phyloP scores from a whole-genome alignment of 2,797 vertebrate genomes.

The Toxotes lorentzi region DNA sequence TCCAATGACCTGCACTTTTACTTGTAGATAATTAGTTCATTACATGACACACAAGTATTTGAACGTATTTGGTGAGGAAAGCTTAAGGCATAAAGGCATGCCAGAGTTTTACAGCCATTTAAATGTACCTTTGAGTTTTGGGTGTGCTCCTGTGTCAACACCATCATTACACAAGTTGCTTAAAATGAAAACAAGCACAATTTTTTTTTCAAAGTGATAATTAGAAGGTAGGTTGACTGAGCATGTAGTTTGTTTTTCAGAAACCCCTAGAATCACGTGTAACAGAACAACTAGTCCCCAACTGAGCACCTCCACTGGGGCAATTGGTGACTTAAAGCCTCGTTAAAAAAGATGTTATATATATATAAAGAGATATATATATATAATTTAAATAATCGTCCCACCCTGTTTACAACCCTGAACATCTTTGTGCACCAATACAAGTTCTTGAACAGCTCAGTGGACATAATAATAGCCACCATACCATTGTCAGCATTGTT shows the following conservation, averaged over 20 bases:
- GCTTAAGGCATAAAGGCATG: not conserved
- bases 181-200: constrained; percentile 28
- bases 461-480: constrained; percentile 36
- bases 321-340: constrained; percentile 12
- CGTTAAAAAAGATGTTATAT: constrained; percentile 24
- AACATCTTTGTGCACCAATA: not conserved
- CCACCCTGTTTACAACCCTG: not conserved
- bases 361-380: too few relatives aligned
- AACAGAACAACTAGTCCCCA: constrained; percentile 1
- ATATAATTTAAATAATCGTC: not conserved
- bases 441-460: not conserved
- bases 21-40: not conserved
- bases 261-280: not conserved
- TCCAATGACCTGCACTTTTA: not conserved
- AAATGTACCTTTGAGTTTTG: constrained; percentile 10
- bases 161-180: constrained; percentile 31
- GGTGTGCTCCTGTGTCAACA: constrained; percentile 34
- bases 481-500: constrained; percentile 30
- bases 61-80: not conserved
- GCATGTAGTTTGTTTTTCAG: constrained; percentile 1
- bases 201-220: constrained; percentile 30
- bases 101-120: not conserved
- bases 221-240: constrained; percentile 40
- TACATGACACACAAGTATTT: not conserved
- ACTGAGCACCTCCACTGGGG: constrained; percentile 1